phyloP scores from a whole-genome alignment of 2,113 vertebrate species.

The Leucopsar rothschildi region DNA sequence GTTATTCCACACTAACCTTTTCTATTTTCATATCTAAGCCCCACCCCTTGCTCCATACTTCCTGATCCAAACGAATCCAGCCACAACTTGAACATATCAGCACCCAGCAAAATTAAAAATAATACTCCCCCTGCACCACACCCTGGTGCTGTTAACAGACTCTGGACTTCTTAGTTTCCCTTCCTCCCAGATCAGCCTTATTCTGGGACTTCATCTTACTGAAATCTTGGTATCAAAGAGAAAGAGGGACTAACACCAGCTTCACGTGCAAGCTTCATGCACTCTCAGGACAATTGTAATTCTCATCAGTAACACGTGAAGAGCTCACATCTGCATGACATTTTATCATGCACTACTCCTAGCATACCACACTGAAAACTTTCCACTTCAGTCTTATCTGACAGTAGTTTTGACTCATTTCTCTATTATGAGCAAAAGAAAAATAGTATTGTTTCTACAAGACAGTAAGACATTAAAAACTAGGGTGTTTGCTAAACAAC shows the following conservation, averaged over 20 bases:
- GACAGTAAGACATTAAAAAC: neutral
- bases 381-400: neutral
- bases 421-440: neutral
- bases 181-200: neutral
- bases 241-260: neutral
- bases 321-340: neutral
- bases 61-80: neutral
- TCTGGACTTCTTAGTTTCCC: neutral
- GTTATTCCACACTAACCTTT: neutral
- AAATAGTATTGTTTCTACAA: neutral
- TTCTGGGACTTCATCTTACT: neutral
- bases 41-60: neutral
- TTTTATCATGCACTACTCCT: neutral
- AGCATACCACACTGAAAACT: neutral
- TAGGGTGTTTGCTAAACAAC: neutral
- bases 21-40: neutral
- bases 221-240: neutral
- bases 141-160: neutral
- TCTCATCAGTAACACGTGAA: neutral
- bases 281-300: neutral
- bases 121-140: fast-evolving
- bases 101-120: neutral
- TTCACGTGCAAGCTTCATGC: neutral
- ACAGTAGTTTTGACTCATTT: neutral
- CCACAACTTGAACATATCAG: neutral